These are phyloP conservation scores for Forbesichthys agassizii DNA, from an alignment of 2,113 vertebrate genomes.

Conservation along the genomic window DNA sequence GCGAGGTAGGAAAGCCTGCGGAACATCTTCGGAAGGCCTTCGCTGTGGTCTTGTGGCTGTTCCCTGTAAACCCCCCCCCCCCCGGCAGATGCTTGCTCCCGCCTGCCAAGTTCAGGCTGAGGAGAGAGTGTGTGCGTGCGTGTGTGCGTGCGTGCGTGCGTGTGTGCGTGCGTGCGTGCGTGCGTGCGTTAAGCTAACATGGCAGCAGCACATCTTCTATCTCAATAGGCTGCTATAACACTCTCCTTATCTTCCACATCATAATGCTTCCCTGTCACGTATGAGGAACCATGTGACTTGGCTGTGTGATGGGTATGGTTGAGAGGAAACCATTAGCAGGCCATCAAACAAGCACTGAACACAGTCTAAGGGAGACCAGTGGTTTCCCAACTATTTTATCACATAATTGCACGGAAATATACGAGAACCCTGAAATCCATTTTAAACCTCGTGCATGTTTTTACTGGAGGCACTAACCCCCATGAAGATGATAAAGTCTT, in stretches of 20 bases:
- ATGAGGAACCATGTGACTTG: constrained; percentile 20
- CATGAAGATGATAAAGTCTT: no score
- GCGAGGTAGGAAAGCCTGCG: no score
- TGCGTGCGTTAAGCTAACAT: constrained; percentile 40
- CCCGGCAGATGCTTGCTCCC: constrained; percentile 69
- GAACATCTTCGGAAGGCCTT: constrained; percentile 15
- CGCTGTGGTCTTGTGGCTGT: constrained; percentile 58
- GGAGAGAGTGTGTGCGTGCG: constrained; percentile 37
- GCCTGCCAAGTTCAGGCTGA: constrained; percentile 68
- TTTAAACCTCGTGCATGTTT: no score
- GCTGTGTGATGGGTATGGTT: no score
- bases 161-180: constrained; percentile 22
- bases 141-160: constrained; percentile 29
- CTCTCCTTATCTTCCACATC: constrained; percentile 31
- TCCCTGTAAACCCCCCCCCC: constrained; percentile 58
- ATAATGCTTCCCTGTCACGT: constrained; percentile 25
- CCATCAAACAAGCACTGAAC: no score
- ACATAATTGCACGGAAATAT: no score
- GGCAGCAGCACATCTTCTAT: constrained; percentile 42
- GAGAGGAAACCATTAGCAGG: no score
- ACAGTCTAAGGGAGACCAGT: no score
- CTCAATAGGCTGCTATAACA: constrained; percentile 28
- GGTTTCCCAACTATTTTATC: no score
- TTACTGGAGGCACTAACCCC: no score
- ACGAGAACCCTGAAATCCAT: no score